Evolutionary conservation across 2,797 vertebrate species (phyloP).

Genomic region (Varecia variegata): DNA sequence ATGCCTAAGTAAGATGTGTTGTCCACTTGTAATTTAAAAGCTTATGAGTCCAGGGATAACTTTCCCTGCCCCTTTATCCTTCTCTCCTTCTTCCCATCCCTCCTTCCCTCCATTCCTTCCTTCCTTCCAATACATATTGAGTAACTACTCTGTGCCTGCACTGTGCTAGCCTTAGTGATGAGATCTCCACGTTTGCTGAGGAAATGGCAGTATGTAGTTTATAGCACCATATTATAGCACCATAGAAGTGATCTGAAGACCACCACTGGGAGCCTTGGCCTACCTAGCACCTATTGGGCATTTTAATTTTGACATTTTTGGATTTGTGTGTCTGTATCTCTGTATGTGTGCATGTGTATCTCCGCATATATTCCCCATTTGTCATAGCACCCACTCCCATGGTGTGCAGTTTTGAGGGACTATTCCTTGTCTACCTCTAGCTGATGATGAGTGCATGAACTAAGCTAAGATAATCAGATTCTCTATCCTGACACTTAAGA

Average conservation of each 20-base stretch:
- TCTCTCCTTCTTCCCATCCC: too few relatives aligned
- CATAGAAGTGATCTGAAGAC: neutral
- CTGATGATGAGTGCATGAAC: neutral
- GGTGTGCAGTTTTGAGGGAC: neutral
- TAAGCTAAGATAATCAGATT: neutral
- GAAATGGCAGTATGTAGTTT: neutral
- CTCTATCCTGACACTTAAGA: neutral
- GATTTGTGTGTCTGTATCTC: neutral
- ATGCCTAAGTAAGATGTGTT: neutral
- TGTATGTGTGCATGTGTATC: neutral
- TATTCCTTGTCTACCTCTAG: neutral
- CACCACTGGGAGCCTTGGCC: neutral
- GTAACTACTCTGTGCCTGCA: neutral
- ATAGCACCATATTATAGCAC: accelerated
- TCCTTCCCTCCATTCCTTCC: neutral
- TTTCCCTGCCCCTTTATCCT: neutral
- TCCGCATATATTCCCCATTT: neutral
- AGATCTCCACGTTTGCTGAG: neutral
- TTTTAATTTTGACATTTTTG: neutral
- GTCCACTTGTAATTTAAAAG: neutral
- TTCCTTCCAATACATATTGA: neutral
- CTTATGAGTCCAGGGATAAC: neutral
- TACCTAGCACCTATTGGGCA: too few relatives aligned
- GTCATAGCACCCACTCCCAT: neutral
- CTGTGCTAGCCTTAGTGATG: neutral